Conservation (phyloP, 53 echinoderm and acorn worm genomes). For the Actinopyga echinites region DNA sequence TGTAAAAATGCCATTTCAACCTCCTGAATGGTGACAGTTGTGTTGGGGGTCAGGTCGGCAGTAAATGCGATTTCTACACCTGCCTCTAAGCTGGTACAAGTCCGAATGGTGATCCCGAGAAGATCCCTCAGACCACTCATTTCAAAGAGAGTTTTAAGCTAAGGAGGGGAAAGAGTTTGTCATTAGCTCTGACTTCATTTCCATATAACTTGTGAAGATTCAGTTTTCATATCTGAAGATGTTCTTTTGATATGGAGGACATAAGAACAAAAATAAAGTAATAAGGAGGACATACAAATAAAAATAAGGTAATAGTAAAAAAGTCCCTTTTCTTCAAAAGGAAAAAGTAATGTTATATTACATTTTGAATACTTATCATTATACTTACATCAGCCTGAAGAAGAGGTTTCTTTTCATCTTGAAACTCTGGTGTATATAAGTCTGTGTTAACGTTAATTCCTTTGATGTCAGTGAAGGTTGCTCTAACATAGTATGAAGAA, state of each 20-base stretch:
- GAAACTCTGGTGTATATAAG: constrained; percentile 36
- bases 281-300: not conserved
- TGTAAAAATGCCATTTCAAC: constrained; percentile 54
- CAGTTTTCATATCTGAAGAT: not conserved
- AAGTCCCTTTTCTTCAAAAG: no score
- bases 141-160: constrained; percentile 9
- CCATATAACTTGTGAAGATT: no score
- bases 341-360: not conserved
- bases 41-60: constrained; percentile 51
- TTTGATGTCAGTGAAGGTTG: constrained; percentile 62
- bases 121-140: not conserved
- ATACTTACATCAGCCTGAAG: not conserved
- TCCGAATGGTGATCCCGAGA: constrained; percentile 7
- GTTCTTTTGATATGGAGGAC: not conserved
- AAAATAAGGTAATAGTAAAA: no score
- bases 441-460: constrained; percentile 54
- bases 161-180: not conserved
- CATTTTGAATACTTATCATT: not conserved
- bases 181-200: no score
- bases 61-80: constrained; percentile 62
- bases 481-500: constrained; percentile 19
- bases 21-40: constrained; percentile 36
- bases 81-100: not conserved
- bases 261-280: not conserved
- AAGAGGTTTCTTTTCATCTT: constrained; percentile 26